Evolutionary conservation across 1,140 invertebrate species (phyloP).

Genomic region (Drosophila grimshawi): DNA sequence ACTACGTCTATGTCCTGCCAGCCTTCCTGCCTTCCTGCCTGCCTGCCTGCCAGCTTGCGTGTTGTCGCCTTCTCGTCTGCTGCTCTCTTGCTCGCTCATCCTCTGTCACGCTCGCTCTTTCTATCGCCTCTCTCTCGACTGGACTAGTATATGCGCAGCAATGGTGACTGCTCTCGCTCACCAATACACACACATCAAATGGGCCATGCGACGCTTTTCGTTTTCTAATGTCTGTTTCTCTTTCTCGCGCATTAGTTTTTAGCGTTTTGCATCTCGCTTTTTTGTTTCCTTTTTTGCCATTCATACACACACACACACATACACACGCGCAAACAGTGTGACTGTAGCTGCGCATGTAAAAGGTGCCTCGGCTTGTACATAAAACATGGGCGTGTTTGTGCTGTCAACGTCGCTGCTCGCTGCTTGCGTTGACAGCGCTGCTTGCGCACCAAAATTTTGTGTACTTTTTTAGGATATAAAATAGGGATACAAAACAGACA

Average conservation of each 20-base stretch:
- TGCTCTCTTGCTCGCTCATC: constrained; percentile 33
- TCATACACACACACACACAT: constrained; percentile 28
- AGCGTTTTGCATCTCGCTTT: constrained; percentile 84
- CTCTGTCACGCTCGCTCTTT: constrained; percentile 42
- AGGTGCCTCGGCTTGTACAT: constrained; percentile 67
- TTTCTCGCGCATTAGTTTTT: constrained; percentile 84
- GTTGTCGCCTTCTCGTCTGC: constrained; percentile 11
- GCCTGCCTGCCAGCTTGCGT: constrained; percentile 1
- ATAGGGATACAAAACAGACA: constrained; percentile 71
- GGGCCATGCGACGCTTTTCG: constrained; percentile 58
- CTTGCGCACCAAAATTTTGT: constrained; percentile 77
- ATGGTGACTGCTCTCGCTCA: constrained; percentile 59
- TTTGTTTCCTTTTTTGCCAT: constrained; percentile 78
- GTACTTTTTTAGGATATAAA: constrained; percentile 84
- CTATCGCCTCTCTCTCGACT: constrained; percentile 36
- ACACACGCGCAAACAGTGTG: constrained; percentile 17
- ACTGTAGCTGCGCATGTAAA: constrained; percentile 46
- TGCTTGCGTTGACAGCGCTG: constrained; percentile 48
- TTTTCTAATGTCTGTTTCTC: constrained; percentile 83
- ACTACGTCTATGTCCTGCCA: constrained; percentile 36
- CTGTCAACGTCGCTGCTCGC: constrained; percentile 53
- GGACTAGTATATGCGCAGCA: constrained; percentile 47
- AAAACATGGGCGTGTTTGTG: constrained; percentile 83
- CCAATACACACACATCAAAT: constrained; percentile 23
- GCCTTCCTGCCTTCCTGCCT: neutral